Conservation (phyloP, 2,888 invertebrate genomes). For the Antheraea yamamai region DNA sequence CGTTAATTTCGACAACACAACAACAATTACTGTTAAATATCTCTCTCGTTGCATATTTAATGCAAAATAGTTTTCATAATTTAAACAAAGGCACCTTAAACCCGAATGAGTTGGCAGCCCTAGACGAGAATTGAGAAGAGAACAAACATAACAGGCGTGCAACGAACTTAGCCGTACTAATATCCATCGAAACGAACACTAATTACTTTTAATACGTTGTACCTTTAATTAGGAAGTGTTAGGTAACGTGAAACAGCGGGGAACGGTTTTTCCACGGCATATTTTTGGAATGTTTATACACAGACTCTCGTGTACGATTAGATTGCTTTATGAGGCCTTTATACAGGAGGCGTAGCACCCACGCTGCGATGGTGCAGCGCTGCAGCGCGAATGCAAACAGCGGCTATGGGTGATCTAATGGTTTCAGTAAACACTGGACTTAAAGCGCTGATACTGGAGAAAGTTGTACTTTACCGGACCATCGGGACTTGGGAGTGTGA, state of each 20-base stretch:
- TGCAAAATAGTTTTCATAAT: neutral
- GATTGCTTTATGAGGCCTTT: constrained; percentile 57
- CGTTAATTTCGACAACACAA: too few species aligned
- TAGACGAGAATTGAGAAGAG: too few species aligned
- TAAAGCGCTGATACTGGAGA: neutral
- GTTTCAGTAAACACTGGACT: constrained; percentile 57
- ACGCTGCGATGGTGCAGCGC: constrained; percentile 32
- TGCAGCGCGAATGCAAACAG: constrained; percentile 64
- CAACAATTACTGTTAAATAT: too few species aligned
- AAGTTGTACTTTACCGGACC: neutral
- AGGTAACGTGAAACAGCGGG: constrained; percentile 72
- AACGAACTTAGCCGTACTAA: constrained; percentile 64
- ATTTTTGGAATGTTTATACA: constrained; percentile 62
- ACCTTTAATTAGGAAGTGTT: constrained; percentile 79
- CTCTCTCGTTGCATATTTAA: too few species aligned
- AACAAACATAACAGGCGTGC: constrained; percentile 41
- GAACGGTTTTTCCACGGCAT: constrained; percentile 59
- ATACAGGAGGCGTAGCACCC: constrained; percentile 47
- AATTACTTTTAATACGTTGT: constrained; percentile 77
- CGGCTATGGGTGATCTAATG: constrained; percentile 54
- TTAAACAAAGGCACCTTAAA: neutral
- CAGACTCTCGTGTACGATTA: constrained; percentile 56
- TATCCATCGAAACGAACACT: constrained; percentile 73
- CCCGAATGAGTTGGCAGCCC: neutral
- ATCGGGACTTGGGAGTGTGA: neutral